Evolutionary conservation across 2,797 vertebrate genomes (phyloP).

Genomic region (Etheostoma perlongum): DNA sequence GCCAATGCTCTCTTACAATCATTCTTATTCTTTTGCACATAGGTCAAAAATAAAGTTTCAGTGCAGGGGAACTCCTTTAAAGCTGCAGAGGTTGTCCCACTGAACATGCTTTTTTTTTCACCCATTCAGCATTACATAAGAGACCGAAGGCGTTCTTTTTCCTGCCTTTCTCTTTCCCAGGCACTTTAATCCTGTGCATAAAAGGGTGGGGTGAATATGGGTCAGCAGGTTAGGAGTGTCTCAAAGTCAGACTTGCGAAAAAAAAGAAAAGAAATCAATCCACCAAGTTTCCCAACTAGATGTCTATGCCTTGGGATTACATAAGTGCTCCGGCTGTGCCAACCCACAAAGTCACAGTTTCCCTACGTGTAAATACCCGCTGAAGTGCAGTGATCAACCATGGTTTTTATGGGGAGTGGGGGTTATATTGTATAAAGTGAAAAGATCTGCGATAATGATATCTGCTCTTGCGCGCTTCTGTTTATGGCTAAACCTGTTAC

Average conservation of each 20-base stretch:
- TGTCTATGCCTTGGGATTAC: slow-evolving; percentile 82
- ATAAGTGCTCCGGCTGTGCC: slow-evolving; percentile 81
- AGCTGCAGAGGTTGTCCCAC: slow-evolving; percentile 70
- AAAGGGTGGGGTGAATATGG: slow-evolving; percentile 83
- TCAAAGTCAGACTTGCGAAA: slow-evolving; percentile 79
- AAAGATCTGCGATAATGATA: slow-evolving; percentile 70
- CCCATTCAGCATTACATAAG: slow-evolving; percentile 88
- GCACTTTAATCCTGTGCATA: slow-evolving; percentile 82
- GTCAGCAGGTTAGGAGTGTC: slow-evolving; percentile 88
- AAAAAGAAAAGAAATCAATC: slow-evolving; percentile 70
- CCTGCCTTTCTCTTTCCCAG: slow-evolving; percentile 82
- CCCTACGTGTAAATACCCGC: slow-evolving; percentile 24
- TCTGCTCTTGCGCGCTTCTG: slow-evolving; percentile 84
- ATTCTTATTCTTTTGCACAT: slow-evolving; percentile 1
- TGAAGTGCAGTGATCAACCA: slow-evolving; percentile 6
- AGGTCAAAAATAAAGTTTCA: slow-evolving; percentile 43
- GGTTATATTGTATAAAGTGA: slow-evolving; percentile 31
- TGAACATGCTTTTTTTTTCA: slow-evolving; percentile 72
- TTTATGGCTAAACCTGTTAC: slow-evolving; percentile 98
- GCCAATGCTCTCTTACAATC: background rate
- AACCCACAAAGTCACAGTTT: slow-evolving; percentile 74
- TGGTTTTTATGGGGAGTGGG: background rate
- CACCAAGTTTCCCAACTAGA: slow-evolving; percentile 76
- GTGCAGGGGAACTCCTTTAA: slow-evolving; percentile 55
- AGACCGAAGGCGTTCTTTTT: slow-evolving; percentile 78